phyloP scores from a whole-genome alignment of 2,113 vertebrate genomes.

The Tenebrosternarchus preto region DNA sequence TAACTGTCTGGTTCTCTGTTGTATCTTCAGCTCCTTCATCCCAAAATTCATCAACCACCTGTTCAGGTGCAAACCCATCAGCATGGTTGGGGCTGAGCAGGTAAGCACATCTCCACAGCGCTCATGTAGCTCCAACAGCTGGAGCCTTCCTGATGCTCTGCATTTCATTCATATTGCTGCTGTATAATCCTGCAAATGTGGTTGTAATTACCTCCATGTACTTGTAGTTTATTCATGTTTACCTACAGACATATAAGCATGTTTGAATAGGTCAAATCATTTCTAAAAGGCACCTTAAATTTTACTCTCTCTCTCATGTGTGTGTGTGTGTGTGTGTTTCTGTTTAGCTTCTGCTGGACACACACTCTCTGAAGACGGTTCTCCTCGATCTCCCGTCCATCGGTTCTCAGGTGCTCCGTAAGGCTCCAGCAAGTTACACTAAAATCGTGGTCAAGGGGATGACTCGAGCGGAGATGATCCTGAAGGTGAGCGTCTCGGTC shows the following conservation, averaged over 20 bases:
- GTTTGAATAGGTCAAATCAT: no score
- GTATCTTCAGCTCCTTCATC: slow-evolving; percentile 88
- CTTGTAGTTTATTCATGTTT: no score
- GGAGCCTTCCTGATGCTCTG: not conserved
- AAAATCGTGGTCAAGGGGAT: slow-evolving; percentile 99
- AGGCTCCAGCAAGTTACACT: slow-evolving; percentile 97
- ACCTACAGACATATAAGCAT: no score
- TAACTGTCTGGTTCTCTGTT: slow-evolving; percentile 5
- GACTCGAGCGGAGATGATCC: slow-evolving; percentile 99
- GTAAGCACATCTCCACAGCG: slow-evolving; percentile 63
- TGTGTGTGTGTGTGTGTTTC: not conserved
- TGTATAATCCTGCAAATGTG: not conserved
- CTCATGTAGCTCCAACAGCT: not conserved
- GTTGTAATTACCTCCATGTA: no score
- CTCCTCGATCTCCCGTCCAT: slow-evolving; percentile 95
- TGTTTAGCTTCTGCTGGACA: slow-evolving; percentile 91
- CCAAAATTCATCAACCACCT: slow-evolving; percentile 99
- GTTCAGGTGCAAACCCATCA: slow-evolving; percentile 98
- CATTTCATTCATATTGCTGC: not conserved
- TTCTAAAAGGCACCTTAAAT: no score
- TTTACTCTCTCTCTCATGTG: not conserved
- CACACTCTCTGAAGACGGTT: slow-evolving; percentile 97
- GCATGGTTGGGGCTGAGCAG: slow-evolving; percentile 99
- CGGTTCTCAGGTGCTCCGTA: slow-evolving; percentile 94
- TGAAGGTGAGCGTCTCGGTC: slow-evolving; percentile 82